A percentile compares a stretch with the other conserved stretches of the same genome.
These are phyloP conservation scores for Phrynocephalus forsythii DNA, from an alignment of 2,797 vertebrate species.

Conservation along the genomic window DNA sequence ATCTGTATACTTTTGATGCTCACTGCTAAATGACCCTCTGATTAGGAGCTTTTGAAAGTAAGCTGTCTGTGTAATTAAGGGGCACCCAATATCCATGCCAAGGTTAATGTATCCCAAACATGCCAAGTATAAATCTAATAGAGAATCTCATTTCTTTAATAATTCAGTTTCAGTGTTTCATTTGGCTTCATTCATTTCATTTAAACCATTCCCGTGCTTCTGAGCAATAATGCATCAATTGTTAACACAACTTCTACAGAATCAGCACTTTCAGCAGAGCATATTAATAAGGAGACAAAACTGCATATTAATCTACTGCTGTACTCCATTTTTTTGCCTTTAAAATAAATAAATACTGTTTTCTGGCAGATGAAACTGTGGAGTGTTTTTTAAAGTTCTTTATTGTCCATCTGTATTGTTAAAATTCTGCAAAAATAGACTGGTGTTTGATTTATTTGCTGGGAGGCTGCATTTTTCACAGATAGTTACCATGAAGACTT, in stretches of 20 bases:
- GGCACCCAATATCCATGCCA: slow-evolving; percentile 58
- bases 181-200: slow-evolving; percentile 41
- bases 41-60: slow-evolving; percentile 77
- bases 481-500: slow-evolving; percentile 33
- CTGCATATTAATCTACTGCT: slow-evolving; percentile 55
- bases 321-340: slow-evolving; percentile 55
- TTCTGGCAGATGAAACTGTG: not conserved
- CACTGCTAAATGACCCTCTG: slow-evolving; percentile 64
- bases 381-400: not conserved
- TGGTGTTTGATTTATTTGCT: slow-evolving; percentile 33
- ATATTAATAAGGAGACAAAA: slow-evolving; percentile 61
- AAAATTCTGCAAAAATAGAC: slow-evolving; percentile 12
- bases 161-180: slow-evolving; percentile 56
- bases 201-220: slow-evolving; percentile 61
- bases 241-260: slow-evolving; percentile 64
- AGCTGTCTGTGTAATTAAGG: slow-evolving; percentile 72
- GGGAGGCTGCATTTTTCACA: slow-evolving; percentile 22
- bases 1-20: slow-evolving; percentile 67
- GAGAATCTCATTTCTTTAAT: slow-evolving; percentile 58
- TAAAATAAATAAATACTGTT: slow-evolving; percentile 31
- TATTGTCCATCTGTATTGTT: slow-evolving; percentile 31
- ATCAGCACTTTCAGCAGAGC: slow-evolving; percentile 64
- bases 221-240: slow-evolving; percentile 62
- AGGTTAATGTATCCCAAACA: slow-evolving; percentile 72
- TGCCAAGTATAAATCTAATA: slow-evolving; percentile 67